Base-by-base conservation (phyloP, 2,888 invertebrate species). In the Cataglyphis livida region DNA sequence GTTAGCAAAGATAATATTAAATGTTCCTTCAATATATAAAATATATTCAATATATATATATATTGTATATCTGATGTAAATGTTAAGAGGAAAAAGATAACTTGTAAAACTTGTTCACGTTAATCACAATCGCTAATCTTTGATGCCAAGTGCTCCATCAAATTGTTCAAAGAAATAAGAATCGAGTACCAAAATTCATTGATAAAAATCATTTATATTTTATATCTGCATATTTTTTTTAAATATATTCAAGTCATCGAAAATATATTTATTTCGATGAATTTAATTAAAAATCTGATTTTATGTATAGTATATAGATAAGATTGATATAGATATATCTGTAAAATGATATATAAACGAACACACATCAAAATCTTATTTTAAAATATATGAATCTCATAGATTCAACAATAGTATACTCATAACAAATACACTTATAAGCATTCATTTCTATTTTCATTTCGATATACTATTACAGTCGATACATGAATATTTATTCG, bases 401-500 rank as follows among this genome's bases (percentile, higher is more conserved):
- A 71, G 4, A 44, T 21, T 71, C 21, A 28, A 57, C 15, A 71
- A n/a, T 70, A 59, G 7, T 44, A 70, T 66, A 62, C 61, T 41
- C 3, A n/a, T 32, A 54, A 73, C 48, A 48, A 48, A 25, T 28
- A 35, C 68, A 82, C 32, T 18, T 54, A 25, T n/a, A 38, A 21
- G 21, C 3, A 12, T 66, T 59, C 57, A 76, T 68, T 76, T 71
- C 18, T 78, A 65, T 74, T 70, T 38, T 84, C 61, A 65, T 64
- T 21, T 87, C 82, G 87, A 87, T 25, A 88, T 82, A 81, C 57
- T 68, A 65, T 28, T 81, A 70, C 70, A 57, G 59, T 61, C 35
- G 66, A 84, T 78, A 83, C 79, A 84, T 82, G 78, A 82, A 48
- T 88, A 81, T 88, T 87, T 89, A 88, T 85, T 89, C 81, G 74